Evolutionary conservation across 2,888 invertebrate genomes (phyloP).

Genomic region (Netelia virgata): DNA sequence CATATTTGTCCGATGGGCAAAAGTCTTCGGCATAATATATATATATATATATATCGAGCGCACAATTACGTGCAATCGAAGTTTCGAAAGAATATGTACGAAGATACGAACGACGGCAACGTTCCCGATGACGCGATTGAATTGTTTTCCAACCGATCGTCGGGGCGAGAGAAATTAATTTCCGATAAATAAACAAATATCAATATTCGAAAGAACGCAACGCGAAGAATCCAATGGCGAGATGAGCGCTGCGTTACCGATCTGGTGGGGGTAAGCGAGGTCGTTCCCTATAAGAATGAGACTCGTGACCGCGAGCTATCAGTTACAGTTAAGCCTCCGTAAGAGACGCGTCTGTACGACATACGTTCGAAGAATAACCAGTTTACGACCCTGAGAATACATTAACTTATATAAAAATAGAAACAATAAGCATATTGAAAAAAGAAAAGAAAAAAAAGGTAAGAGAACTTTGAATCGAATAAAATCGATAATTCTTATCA

Average conservation of each 20-base stretch:
- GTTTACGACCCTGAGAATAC: slow-evolving; percentile 27
- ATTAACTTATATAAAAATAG: slow-evolving; percentile 12
- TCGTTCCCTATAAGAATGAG: slow-evolving; percentile 69
- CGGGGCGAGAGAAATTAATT: neutral
- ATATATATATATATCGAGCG: no score
- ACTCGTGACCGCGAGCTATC: slow-evolving; percentile 37
- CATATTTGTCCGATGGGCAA: neutral
- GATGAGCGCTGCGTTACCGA: slow-evolving; percentile 56
- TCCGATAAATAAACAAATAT: slow-evolving; percentile 48
- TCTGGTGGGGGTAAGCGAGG: slow-evolving; percentile 62
- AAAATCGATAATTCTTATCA: neutral
- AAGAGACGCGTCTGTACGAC: slow-evolving; percentile 15
- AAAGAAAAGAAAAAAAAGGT: slow-evolving; percentile 42
- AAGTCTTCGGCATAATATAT: neutral
- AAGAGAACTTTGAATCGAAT: neutral
- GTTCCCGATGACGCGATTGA: slow-evolving; percentile 39
- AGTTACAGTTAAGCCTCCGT: slow-evolving; percentile 58
- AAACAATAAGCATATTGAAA: neutral
- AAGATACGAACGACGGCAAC: neutral
- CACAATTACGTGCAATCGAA: neutral
- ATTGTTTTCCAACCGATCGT: slow-evolving; percentile 42
- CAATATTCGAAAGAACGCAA: slow-evolving; percentile 22
- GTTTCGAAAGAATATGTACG: neutral
- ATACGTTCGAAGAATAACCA: slow-evolving; percentile 33
- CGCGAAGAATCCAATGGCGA: neutral